phyloP scores from a whole-genome alignment of 2,888 invertebrate species.

The Criorhina ranunculi region DNA sequence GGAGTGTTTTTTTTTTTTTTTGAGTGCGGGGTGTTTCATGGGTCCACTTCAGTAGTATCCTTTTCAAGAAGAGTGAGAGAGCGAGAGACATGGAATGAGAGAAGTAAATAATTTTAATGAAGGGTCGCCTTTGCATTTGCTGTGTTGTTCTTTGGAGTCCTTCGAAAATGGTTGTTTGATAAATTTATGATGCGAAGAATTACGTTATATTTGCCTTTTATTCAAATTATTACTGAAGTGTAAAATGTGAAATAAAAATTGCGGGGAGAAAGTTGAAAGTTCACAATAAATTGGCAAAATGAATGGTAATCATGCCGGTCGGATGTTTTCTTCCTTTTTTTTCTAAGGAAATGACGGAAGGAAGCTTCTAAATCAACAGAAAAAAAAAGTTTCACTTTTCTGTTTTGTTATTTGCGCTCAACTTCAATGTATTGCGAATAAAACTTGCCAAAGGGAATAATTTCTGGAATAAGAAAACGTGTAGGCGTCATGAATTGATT shows the following conservation, averaged over 20 bases:
- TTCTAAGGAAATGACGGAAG: background rate
- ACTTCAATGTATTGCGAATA: background rate
- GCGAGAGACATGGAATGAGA: background rate
- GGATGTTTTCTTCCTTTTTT: background rate
- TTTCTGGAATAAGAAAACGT: background rate
- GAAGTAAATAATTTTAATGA: conserved; percentile 60
- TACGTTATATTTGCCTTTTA: conserved; percentile 51
- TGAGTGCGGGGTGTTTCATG: background rate
- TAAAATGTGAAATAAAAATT: conserved; percentile 43
- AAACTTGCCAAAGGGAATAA: conserved; percentile 11
- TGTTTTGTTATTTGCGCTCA: conserved; percentile 4
- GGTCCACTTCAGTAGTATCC: conserved; percentile 16
- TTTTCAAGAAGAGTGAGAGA: background rate
- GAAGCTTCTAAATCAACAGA: background rate
- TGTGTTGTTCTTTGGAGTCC: conserved; percentile 20
- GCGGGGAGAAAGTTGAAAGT: conserved; percentile 10
- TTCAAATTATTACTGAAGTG: conserved; percentile 55
- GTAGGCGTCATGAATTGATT: conserved; percentile 16
- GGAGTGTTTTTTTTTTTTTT: conserved; percentile 2
- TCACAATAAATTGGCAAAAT: conserved; percentile 30
- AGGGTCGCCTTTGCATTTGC: conserved; percentile 32
- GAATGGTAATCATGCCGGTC: conserved; percentile 23
- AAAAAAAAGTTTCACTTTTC: conserved; percentile 10
- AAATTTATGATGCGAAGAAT: conserved; percentile 60
- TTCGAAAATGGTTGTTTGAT: conserved; percentile 51